Evolutionary conservation across 2,797 vertebrate genomes (phyloP).

Genomic region (Pyrocephalus nanus): DNA sequence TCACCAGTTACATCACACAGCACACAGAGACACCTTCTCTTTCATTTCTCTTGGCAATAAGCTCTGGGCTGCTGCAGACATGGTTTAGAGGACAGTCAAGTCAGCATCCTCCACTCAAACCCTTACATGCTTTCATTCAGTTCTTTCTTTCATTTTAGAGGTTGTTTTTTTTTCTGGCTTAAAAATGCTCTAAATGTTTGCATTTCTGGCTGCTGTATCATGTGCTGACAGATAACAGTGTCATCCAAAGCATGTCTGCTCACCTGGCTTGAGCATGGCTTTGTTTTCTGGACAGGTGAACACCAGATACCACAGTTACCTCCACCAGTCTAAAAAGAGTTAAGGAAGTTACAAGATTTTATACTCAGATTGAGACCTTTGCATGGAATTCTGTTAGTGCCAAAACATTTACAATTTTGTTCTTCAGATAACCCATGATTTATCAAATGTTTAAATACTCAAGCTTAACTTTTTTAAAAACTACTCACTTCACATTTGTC

Average conservation of each 20-base stretch:
- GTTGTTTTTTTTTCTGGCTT: not conserved
- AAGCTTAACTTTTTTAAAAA: not conserved
- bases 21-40: not conserved
- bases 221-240: not conserved
- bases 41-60: not conserved
- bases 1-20: not conserved
- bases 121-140: not conserved
- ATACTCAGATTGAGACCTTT: not conserved
- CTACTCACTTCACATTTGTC: not conserved
- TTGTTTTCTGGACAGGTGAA: not conserved
- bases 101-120: not conserved
- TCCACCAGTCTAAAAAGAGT: not conserved
- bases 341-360: not conserved
- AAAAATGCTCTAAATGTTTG: not conserved
- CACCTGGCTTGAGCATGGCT: not conserved
- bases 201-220: not conserved
- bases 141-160: not conserved
- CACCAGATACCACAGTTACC: not conserved
- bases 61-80: not conserved
- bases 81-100: not conserved
- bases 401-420: not conserved
- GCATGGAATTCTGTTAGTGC: not conserved
- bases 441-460: slow-evolving; percentile 2
- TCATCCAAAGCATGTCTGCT: not conserved
- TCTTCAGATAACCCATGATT: not conserved